phyloP scores from a whole-genome alignment of 2,888 invertebrate species.

The Podabrus alpinus region DNA sequence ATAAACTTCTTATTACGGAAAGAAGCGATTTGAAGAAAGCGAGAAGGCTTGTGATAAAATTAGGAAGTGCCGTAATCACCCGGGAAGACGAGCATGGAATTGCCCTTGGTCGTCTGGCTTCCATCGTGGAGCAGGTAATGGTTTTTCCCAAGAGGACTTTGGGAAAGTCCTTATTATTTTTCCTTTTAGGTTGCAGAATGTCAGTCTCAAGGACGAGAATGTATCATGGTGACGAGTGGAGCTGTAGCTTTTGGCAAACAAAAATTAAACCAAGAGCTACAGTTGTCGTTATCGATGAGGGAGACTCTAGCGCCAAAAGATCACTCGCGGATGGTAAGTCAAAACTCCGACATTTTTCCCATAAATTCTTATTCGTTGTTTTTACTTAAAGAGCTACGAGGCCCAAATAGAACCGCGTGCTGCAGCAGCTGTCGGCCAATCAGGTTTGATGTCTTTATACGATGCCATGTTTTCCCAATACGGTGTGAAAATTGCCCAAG shows the following conservation, averaged over 20 bases:
- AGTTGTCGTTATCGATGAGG: slow-evolving; percentile 98
- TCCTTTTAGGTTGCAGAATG: slow-evolving; percentile 86
- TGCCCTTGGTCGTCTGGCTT: slow-evolving; percentile 92
- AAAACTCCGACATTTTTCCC: not conserved
- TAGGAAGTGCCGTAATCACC: slow-evolving; percentile 98
- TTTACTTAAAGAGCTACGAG: slow-evolving; percentile 65
- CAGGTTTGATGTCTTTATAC: slow-evolving; percentile 97
- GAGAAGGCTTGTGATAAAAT: slow-evolving; percentile 88
- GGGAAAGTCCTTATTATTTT: not conserved
- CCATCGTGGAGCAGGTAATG: slow-evolving; percentile 94
- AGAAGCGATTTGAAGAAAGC: slow-evolving; percentile 88
- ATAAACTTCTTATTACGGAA: slow-evolving; percentile 62
- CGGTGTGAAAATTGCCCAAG: slow-evolving; percentile 98
- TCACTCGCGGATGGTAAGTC: slow-evolving; percentile 70
- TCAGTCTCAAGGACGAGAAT: slow-evolving; percentile 95
- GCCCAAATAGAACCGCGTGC: slow-evolving; percentile 79
- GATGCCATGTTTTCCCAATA: slow-evolving; percentile 99
- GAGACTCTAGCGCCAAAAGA: slow-evolving; percentile 91
- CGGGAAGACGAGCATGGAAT: slow-evolving; percentile 96
- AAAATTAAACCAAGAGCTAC: slow-evolving; percentile 92
- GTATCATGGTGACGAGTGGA: slow-evolving; percentile 98
- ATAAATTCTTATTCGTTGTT: not conserved
- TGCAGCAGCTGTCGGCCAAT: slow-evolving; percentile 98
- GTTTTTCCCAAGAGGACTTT: not conserved
- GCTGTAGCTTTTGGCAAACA: slow-evolving; percentile 99